Conservation (phyloP, 2,113 vertebrate species). For the Calypte anna region DNA sequence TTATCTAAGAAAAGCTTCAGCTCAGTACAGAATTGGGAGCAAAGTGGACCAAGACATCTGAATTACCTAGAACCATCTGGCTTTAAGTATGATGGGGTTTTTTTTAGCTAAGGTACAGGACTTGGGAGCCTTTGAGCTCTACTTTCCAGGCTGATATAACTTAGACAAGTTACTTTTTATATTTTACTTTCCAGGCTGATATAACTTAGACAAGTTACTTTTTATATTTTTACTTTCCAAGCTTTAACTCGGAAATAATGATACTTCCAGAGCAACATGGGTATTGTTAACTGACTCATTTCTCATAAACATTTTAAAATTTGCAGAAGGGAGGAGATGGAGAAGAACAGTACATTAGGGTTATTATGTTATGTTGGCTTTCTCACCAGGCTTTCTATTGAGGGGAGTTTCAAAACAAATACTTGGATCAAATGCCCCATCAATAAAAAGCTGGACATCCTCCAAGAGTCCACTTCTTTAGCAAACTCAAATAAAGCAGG, state of each 20-base stretch:
- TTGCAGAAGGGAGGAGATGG: not conserved
- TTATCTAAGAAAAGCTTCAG: not conserved
- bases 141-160: not conserved
- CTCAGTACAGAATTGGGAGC: not conserved
- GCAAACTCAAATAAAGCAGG: not conserved
- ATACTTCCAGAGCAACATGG: not conserved
- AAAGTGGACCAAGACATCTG: not conserved
- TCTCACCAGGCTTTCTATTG: not conserved
- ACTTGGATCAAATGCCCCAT: not conserved
- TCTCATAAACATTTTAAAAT: not conserved
- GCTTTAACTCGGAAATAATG: not conserved
- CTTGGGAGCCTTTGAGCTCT: not conserved
- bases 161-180: no score
- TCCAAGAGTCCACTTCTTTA: conserved; percentile 10
- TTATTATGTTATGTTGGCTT: not conserved
- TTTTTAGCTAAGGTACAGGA: not conserved
- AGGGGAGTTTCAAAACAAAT: conserved; percentile 22
- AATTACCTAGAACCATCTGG: not conserved
- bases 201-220: not conserved
- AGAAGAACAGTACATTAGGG: not conserved
- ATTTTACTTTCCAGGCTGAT: not conserved
- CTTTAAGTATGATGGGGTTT: not conserved
- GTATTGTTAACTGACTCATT: not conserved
- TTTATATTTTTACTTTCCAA: not conserved
- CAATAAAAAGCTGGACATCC: conserved; percentile 24